Conservation (phyloP, 2,888 invertebrate species). For the Amaurobius ferox region DNA sequence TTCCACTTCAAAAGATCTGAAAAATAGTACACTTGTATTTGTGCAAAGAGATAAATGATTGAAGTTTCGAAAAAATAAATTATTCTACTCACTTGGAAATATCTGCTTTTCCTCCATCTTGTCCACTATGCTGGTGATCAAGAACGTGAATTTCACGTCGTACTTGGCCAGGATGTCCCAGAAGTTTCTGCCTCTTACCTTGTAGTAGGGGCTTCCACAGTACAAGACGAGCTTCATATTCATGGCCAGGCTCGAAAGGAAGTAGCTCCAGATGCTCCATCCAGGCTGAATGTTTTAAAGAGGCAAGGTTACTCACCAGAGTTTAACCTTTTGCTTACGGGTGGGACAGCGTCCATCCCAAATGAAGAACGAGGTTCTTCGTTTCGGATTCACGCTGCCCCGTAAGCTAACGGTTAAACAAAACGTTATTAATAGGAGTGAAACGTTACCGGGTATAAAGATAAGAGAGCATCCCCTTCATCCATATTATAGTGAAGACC, state of each 20-base stretch:
- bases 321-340: too few relatives aligned
- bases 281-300: constrained; percentile 34
- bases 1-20: too few relatives aligned
- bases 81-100: constrained; percentile 16
- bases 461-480: constrained; percentile 7
- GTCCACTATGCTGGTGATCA: constrained; percentile 28
- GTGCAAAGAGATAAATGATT: too few relatives aligned
- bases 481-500: constrained; percentile 15
- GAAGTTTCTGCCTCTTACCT: constrained; percentile 5
- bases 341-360: too few relatives aligned
- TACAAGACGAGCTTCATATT: constrained; percentile 9
- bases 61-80: too few relatives aligned
- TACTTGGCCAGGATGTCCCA: constrained; percentile 30
- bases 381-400: too few relatives aligned
- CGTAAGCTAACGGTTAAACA: too few relatives aligned
- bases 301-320: too few relatives aligned
- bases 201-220: constrained; percentile 11
- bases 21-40: too few relatives aligned
- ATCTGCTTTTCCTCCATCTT: constrained; percentile 32
- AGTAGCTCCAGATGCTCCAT: constrained; percentile 13
- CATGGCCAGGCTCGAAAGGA: background rate
- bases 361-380: too few relatives aligned
- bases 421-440: too few relatives aligned
- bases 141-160: background rate
- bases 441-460: constrained; percentile 21